A percentile compares a stretch with the other conserved stretches of the same genome.
Evolutionary conservation across 23 tunicate species (phyloP).

Genomic region (Trididemnum clinides): DNA sequence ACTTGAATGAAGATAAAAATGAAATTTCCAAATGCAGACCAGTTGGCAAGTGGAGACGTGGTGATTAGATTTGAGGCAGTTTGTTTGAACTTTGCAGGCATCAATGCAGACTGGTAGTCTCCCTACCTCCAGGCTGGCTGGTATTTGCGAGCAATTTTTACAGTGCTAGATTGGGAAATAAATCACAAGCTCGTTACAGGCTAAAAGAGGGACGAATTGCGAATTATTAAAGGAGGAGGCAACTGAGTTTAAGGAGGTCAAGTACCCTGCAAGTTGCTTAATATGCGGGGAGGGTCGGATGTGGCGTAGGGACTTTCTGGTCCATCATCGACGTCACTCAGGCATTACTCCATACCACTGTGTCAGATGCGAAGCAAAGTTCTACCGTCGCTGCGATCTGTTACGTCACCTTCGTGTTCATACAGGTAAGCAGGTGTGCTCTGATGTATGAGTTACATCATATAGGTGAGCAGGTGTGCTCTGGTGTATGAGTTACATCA

Average conservation of each 20-base stretch:
- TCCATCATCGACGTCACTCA: slow-evolving; percentile 56
- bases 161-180: too few species aligned
- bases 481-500: too few species aligned
- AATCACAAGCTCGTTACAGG: slow-evolving; percentile 14
- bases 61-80: too few species aligned
- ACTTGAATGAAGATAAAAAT: too few species aligned
- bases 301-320: slow-evolving; percentile 20
- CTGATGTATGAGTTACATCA: not conserved
- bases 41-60: too few species aligned
- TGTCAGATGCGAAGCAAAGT: slow-evolving; percentile 42
- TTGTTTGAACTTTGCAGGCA: too few species aligned
- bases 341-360: slow-evolving; percentile 42
- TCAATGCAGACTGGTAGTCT: too few species aligned
- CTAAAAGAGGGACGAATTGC: slow-evolving; percentile 56
- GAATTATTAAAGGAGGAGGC: slow-evolving; percentile 33
- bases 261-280: slow-evolving; percentile 39
- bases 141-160: too few species aligned
- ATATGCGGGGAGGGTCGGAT: slow-evolving; percentile 29
- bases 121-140: too few species aligned
- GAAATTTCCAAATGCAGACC: too few species aligned
- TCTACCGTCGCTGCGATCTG: slow-evolving; percentile 47
- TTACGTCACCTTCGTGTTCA: slow-evolving; percentile 48
- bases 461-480: too few species aligned
- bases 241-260: not conserved
- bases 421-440: slow-evolving; percentile 45